These are phyloP conservation scores for Emys orbicularis DNA, from an alignment of 2,797 vertebrate species.

Conservation along the genomic window DNA sequence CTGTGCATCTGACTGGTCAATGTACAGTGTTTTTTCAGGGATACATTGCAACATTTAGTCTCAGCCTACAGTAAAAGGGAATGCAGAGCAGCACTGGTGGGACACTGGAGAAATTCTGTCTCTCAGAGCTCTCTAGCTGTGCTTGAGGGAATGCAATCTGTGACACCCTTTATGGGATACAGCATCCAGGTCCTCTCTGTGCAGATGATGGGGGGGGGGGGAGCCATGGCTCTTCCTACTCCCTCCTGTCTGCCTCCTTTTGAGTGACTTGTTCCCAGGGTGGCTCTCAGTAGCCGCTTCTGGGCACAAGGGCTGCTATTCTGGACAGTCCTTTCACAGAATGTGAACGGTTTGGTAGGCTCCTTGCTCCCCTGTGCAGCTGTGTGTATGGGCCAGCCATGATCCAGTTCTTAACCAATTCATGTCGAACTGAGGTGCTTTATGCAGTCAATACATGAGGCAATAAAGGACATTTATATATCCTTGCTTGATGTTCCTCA, in stretches of 20 bases:
- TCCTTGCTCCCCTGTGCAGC: neutral
- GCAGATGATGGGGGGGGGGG: neutral
- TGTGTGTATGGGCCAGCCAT: neutral
- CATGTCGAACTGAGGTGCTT: neutral
- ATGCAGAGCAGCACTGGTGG: neutral
- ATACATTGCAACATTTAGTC: neutral
- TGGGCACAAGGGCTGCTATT: neutral
- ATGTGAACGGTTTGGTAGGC: neutral
- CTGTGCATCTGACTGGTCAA: constrained; percentile 16
- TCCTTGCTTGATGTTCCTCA: constrained; percentile 1
- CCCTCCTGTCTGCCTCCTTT: neutral
- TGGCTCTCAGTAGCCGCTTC: neutral
- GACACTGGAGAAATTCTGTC: neutral
- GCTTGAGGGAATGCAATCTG: neutral
- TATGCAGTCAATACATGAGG: neutral
- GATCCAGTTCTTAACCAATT: neutral
- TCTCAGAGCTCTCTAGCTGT: neutral
- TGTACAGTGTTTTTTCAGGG: neutral
- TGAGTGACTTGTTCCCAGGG: neutral
- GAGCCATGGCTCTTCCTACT: neutral
- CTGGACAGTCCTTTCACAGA: neutral
- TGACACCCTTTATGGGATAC: neutral
- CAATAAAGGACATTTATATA: neutral
- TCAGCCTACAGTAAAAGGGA: neutral
- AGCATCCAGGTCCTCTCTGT: neutral